Base-by-base conservation (phyloP, 2,888 invertebrate species). In the Rhamnusium bicolor region DNA sequence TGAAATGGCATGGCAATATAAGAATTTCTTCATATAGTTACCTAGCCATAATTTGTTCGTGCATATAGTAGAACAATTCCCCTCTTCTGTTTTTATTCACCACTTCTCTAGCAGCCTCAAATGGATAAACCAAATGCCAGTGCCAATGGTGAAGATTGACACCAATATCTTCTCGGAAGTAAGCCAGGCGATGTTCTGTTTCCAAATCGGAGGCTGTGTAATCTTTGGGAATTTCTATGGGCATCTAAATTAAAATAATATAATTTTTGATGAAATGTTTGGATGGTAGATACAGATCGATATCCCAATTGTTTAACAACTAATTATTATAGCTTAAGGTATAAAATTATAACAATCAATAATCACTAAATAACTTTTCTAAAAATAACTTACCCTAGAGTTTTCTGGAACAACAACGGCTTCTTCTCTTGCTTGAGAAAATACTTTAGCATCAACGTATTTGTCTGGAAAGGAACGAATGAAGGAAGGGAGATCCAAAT, bases 101-200 rank as follows among this genome's bases (percentile, higher is more conserved):
- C 49, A 94, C 91, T 49, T 89, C 87, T 54, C 81, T 80, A 0
- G 91, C 88, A 0, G 93, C 91, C 79, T 93, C 93, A 86, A 93
- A 93, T 0, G 96, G 96, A 86, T 96, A 96, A 1, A 96, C 95
- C 79, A 96, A 90, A 87, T 96, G 96, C 96, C 96, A 96, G 85
- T 96, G 96, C 96, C 96, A 96, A 86, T 96, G 96, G 86, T 96
- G 96, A 63, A 95, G 92, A 88, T 96, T 96, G 80, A 96, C 90
- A 77, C 95, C 95, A 75, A 95, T 89, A 86, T 96, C 96, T 86
- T 96, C 96, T 47, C 96, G 91, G 91, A 94, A 96, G 88, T 96
- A 96, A 32, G 95, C 94, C 75, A 95, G 87, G 5, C 93, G 91
- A 86, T 96, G 95, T 83, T 96, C 96, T 0, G 92, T 92, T 82